phyloP scores from a whole-genome alignment of 2,888 invertebrate species.

The Pheosia tremula region DNA sequence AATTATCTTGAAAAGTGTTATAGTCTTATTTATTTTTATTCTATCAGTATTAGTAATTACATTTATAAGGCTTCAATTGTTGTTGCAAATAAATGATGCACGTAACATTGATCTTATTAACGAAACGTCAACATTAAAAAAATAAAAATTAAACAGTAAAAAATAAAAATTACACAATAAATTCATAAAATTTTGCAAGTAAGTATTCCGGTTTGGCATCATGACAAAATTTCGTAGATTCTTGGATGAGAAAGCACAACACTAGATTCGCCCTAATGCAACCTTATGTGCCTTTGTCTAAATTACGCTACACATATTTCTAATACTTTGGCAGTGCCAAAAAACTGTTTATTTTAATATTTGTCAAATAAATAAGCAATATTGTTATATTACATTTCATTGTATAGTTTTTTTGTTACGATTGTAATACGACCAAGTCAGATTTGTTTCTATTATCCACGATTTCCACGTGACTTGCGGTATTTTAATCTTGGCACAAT shows the following conservation, averaged over 20 bases:
- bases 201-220: constrained; percentile 24
- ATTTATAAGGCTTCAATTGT: no score
- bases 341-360: background rate
- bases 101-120: background rate
- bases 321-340: background rate
- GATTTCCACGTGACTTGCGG: constrained; percentile 21
- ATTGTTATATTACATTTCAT: background rate
- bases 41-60: no score
- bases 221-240: constrained; percentile 19
- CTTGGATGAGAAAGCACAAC: constrained; percentile 11
- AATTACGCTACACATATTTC: background rate
- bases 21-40: no score
- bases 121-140: background rate
- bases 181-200: background rate
- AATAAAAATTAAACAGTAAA: background rate
- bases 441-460: constrained; percentile 19
- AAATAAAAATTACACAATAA: background rate
- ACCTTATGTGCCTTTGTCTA: constrained; percentile 16
- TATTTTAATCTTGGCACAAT: constrained; percentile 38
- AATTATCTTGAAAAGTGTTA: no score
- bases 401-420: background rate
- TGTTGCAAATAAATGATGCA: no score
- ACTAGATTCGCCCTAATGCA: constrained; percentile 8
- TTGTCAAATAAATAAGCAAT: background rate
- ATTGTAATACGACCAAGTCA: background rate